Evolutionary conservation across 1,140 invertebrate species (phyloP).

Genomic region (Nephotettix cincticeps): DNA sequence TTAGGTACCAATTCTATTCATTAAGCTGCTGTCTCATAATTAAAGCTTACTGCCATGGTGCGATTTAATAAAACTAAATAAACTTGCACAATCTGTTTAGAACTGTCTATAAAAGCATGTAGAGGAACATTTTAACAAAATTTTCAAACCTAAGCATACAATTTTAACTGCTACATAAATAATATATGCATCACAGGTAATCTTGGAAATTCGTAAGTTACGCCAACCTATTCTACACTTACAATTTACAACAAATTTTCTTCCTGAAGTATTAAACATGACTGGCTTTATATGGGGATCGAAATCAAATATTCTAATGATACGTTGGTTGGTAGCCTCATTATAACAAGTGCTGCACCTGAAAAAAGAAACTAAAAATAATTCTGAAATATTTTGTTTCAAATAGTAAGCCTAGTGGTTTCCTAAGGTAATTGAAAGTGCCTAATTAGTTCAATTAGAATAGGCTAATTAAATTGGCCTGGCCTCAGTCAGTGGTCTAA

Average conservation of each 20-base stretch:
- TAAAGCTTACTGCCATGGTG: no score
- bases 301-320: neutral
- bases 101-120: no score
- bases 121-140: no score
- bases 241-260: neutral
- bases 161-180: no score
- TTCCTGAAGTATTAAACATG: neutral
- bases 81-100: no score
- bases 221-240: neutral
- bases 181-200: neutral
- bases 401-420: neutral
- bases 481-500: no score
- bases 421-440: neutral
- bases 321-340: conserved; percentile 5
- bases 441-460: no score
- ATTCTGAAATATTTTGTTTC: neutral
- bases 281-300: neutral
- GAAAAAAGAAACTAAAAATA: neutral
- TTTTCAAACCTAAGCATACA: no score
- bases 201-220: neutral
- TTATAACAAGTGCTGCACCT: conserved; percentile 3
- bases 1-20: no score
- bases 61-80: no score
- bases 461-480: no score
- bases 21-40: no score